Evolutionary conservation across 2,888 invertebrate species (phyloP).

Genomic region (Calliopum simillimum): DNA sequence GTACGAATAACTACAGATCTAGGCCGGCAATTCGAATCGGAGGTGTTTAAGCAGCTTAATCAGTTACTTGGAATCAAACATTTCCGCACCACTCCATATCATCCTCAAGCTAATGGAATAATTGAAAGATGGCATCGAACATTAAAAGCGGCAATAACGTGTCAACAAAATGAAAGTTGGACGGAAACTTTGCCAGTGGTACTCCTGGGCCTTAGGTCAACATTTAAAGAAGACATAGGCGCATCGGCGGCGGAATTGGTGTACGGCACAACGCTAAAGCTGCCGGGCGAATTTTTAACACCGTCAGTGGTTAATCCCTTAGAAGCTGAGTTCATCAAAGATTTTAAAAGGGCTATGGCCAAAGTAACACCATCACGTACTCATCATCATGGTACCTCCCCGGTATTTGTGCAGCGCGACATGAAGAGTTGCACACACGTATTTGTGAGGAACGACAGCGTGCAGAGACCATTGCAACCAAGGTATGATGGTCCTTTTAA

Average conservation of each 20-base stretch:
- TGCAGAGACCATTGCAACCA: background rate
- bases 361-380: no score
- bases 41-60: background rate
- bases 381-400: no score
- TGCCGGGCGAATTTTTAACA: background rate
- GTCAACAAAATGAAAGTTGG: background rate
- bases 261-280: constrained; percentile 5
- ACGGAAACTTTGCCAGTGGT: background rate
- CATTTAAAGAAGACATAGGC: constrained; percentile 5
- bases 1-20: constrained; percentile 39
- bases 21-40: background rate
- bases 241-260: constrained; percentile 10
- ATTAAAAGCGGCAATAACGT: background rate
- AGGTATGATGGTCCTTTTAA: constrained; percentile 2
- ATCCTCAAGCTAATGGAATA: background rate
- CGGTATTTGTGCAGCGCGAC: background rate
- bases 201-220: background rate
- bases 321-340: no score
- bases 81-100: background rate
- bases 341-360: no score
- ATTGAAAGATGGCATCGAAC: constrained; percentile 5
- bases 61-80: background rate
- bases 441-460: background rate
- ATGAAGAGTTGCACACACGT: constrained; percentile 8
- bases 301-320: no score